phyloP scores from a whole-genome alignment of 1,140 invertebrate genomes.

The Drosophila orena region DNA sequence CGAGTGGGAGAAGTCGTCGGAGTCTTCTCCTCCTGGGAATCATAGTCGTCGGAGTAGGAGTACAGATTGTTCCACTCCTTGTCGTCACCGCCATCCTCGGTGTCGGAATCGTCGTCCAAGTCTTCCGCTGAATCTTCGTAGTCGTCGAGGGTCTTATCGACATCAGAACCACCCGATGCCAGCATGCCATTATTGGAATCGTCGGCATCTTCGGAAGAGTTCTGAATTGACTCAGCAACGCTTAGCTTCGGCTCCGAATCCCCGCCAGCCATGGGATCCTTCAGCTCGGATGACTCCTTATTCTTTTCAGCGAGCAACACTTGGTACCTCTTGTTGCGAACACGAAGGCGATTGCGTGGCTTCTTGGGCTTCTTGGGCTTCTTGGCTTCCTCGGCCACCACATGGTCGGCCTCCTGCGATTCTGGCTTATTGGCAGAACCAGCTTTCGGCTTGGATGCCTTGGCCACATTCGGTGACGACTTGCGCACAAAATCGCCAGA shows the following conservation, averaged over 20 bases:
- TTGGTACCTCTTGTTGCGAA: constrained; percentile 18
- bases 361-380: constrained; percentile 27
- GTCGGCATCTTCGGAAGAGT: too few relatives aligned
- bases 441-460: too few relatives aligned
- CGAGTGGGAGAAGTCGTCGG: too few relatives aligned
- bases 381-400: constrained; percentile 9
- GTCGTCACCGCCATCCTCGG: too few relatives aligned
- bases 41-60: too few relatives aligned
- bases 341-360: constrained; percentile 9
- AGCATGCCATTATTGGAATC: constrained; percentile 2
- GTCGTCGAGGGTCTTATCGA: constrained; percentile 9
- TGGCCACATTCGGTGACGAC: background rate
- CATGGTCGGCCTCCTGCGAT: background rate
- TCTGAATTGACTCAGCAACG: too few relatives aligned
- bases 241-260: background rate
- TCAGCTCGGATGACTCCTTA: background rate
- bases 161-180: constrained; percentile 5
- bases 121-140: background rate
- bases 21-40: too few relatives aligned
- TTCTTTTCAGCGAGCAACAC: background rate
- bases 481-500: background rate
- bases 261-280: too few relatives aligned
- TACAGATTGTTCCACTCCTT: background rate
- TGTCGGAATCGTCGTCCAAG: background rate
- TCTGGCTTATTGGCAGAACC: background rate